A percentile compares a stretch with the other conserved stretches of the same genome.
Evolutionary conservation across 2,888 invertebrate species (phyloP).

Genomic region (Timema podura): DNA sequence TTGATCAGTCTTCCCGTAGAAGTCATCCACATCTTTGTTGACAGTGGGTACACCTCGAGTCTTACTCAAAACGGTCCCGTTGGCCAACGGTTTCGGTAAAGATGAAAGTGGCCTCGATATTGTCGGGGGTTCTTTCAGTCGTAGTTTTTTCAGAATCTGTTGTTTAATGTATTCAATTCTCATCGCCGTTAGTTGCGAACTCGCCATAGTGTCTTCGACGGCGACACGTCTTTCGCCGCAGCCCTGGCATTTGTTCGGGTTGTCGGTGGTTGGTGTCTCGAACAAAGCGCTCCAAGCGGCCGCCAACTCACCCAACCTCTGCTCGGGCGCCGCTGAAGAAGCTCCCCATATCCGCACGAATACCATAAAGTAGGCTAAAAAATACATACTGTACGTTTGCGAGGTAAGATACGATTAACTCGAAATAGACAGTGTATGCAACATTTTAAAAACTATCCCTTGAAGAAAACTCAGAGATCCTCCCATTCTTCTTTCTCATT

Average conservation of each 20-base stretch:
- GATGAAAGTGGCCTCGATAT: slow-evolving; percentile 58
- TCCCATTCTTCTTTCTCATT: no score
- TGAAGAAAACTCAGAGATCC: no score
- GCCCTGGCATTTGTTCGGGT: slow-evolving; percentile 26
- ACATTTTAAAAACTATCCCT: no score
- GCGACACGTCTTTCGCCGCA: slow-evolving; percentile 21
- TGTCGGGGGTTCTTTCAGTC: slow-evolving; percentile 65
- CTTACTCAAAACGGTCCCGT: slow-evolving; percentile 59
- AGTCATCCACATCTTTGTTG: slow-evolving; percentile 65
- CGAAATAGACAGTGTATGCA: no score
- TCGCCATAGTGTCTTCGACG: slow-evolving; percentile 19
- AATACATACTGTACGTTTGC: no score
- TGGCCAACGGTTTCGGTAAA: slow-evolving; percentile 71
- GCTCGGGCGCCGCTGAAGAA: no score
- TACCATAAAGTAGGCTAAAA: no score
- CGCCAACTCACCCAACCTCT: no score
- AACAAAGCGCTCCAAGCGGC: no score
- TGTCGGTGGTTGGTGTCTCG: no score
- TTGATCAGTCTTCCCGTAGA: slow-evolving; percentile 79
- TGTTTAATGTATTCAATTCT: slow-evolving; percentile 79
- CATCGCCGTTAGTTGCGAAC: slow-evolving; percentile 55
- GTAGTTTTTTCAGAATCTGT: slow-evolving; percentile 75
- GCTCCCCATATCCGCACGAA: no score
- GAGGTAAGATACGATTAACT: no score
- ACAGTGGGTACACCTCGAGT: slow-evolving; percentile 49